Base-by-base conservation (phyloP, 1,140 invertebrate species). In the Diuraphis noxia region DNA sequence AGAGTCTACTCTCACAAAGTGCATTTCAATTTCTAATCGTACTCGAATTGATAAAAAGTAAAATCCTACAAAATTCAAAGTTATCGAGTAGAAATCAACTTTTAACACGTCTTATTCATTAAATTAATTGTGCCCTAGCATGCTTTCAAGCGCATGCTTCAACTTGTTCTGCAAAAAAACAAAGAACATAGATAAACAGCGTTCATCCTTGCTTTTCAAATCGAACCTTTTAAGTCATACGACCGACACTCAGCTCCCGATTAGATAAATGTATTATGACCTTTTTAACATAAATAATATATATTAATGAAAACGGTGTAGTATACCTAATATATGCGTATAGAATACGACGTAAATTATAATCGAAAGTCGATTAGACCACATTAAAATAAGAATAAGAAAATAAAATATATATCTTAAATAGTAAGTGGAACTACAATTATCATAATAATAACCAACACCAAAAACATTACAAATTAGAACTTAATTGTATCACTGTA, bases 81-180 rank as follows among this genome's bases (percentile, higher is more conserved):
- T 85, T 85, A 85, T n/a, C 82, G 30, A 85, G 21, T 34, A 30
- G 30, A n/a, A 85, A 85, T 85, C 41, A n/a, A 7, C 17, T 34
- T 82, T 38, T 9, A 36, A 84, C 81, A 40, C 40, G 81, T 43
- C 41, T 85, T 43, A 41, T 85, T 85, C 82, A 85, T 85, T 41
- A 85, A 43, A 34, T 17, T 46, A 85, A 85, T 30, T 43, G 82
- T n/a, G 56, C 13, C 25, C 79, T 10, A 10, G 79, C 8, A 9
- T 30, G 40, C n/a, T 34, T 34, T 41, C 4, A 43, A n/a, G n/a
- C 25, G 30, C n/a, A 84, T n/a, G 30, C 30, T n/a, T 10, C n/a
- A 30, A 19, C 46, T n/a, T 85, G 41, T 17, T 43, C 3, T n/a
- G 41, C 0, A 43, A 85, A 41, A n/a, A 36, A 79, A 79, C 72